Conservation (phyloP, 1,140 invertebrate genomes). For the Pentalonia nigronervosa region DNA sequence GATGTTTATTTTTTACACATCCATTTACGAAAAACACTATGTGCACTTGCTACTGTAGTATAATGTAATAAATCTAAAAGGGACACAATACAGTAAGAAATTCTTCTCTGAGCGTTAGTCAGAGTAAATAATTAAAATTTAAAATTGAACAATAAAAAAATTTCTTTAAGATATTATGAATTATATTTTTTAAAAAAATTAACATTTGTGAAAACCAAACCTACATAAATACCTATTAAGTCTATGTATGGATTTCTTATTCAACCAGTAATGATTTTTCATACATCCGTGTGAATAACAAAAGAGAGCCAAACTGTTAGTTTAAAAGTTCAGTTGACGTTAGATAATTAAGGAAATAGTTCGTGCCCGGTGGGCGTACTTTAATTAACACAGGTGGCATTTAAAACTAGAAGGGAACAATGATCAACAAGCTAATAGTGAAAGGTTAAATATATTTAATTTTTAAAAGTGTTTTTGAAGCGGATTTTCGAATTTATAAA, state of each 20-base stretch:
- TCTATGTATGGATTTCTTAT: neutral
- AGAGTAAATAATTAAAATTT: neutral
- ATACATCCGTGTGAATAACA: neutral
- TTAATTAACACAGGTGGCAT: slow-evolving; percentile 46
- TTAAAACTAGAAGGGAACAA: slow-evolving; percentile 48
- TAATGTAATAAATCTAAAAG: neutral
- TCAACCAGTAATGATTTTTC: neutral
- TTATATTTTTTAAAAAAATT: neutral
- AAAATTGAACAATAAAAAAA: neutral
- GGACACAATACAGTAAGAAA: neutral
- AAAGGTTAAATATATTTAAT: slow-evolving; percentile 44
- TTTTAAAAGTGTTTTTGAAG: slow-evolving; percentile 16
- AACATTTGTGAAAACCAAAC: neutral
- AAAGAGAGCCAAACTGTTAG: neutral
- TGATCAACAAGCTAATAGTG: slow-evolving; percentile 36
- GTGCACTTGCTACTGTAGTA: neutral
- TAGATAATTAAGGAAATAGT: slow-evolving; percentile 41
- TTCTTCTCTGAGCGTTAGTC: neutral
- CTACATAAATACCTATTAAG: neutral
- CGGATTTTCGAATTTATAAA: slow-evolving; percentile 25
- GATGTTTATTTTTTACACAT: neutral
- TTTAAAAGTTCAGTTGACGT: slow-evolving; percentile 30
- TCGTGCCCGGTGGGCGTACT: slow-evolving; percentile 43
- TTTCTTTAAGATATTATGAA: neutral
- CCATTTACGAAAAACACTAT: neutral